Base-by-base conservation (phyloP, 1,140 invertebrate genomes). In the Sminthurinus signatus region DNA sequence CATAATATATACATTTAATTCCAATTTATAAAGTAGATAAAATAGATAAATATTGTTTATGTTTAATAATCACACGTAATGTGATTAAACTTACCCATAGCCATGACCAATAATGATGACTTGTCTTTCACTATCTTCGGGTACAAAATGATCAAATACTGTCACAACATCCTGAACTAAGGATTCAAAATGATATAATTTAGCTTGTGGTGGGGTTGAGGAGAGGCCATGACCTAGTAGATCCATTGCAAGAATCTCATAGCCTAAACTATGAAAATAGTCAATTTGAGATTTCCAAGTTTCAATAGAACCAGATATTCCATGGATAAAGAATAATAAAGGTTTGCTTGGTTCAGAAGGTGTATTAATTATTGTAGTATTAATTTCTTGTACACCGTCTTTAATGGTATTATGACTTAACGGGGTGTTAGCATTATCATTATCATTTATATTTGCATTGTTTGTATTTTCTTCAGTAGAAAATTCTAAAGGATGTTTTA, bases 201-300 rank as follows among this genome's bases (percentile, higher is more conserved):
- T 77, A 5, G 76, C 68, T 36, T 81, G 77, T 65, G 79, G 74
- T 12, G 86, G 85, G 21, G 83, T 80, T 48, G 81, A 82, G 68
- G 86, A 88, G 64, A 84, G 79, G 1, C 86, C 87, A 75, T 89
- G 86, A 1, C 86, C 86, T 23, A 89, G 75, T 72, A 88, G 76
- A 73, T 89, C 86, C 3, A 85, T 83, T 0, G 84, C 85, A 43
- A 87, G 76, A 52, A 86, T 81, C 70, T 87, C 84, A 76, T 83
- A 86, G 0, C 84, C 85, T 58, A 79, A 75, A 36, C 74, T 75
- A 1, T 79, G 75, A 74, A 89, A 85, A 75, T 83, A 85, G 31
- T 79, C 74, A 1, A 87, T 77, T 69, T 87, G 83, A 52, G 80
- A 71, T 59, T 80, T 80, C 80, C 87, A 89, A 25, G 84, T 76